These are phyloP conservation scores for Porites evermanni DNA, from an alignment of 92 coral and sea anemone species.

Conservation along the genomic window DNA sequence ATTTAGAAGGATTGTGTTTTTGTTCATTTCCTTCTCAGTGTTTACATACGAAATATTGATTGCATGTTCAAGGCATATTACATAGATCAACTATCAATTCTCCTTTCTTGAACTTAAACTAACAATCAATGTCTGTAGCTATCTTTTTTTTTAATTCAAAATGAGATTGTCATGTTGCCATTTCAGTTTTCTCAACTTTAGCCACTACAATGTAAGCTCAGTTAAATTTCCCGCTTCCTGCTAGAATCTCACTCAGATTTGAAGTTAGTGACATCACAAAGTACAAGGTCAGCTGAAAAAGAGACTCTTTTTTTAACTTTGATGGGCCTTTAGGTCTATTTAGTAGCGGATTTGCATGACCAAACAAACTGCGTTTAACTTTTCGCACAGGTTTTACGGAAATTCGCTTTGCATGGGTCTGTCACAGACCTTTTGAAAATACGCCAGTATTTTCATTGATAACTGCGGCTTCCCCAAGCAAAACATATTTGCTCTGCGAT, in stretches of 20 bases:
- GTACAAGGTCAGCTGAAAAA: too few relatives aligned
- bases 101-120: background rate
- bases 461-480: slow-evolving; percentile 35
- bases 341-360: background rate
- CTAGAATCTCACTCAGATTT: too few relatives aligned
- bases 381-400: slow-evolving; percentile 19
- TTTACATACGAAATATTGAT: background rate
- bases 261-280: too few relatives aligned
- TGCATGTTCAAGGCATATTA: background rate
- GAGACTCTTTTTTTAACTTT: too few relatives aligned
- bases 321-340: too few relatives aligned
- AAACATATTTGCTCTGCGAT: slow-evolving; percentile 37
- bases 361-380: slow-evolving; percentile 1
- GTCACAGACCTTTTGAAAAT: background rate
- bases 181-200: background rate
- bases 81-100: background rate
- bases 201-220: background rate
- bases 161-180: background rate
- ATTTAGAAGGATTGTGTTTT: background rate
- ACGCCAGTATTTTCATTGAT: slow-evolving; percentile 25
- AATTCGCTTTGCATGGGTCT: slow-evolving; percentile 42
- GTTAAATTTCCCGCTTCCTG: too few relatives aligned
- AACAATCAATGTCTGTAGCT: background rate
- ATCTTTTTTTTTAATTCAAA: too few relatives aligned
- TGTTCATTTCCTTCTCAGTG: slow-evolving; percentile 13